Base-by-base conservation (phyloP, 2,888 invertebrate species). In the Ectobius pallidus region DNA sequence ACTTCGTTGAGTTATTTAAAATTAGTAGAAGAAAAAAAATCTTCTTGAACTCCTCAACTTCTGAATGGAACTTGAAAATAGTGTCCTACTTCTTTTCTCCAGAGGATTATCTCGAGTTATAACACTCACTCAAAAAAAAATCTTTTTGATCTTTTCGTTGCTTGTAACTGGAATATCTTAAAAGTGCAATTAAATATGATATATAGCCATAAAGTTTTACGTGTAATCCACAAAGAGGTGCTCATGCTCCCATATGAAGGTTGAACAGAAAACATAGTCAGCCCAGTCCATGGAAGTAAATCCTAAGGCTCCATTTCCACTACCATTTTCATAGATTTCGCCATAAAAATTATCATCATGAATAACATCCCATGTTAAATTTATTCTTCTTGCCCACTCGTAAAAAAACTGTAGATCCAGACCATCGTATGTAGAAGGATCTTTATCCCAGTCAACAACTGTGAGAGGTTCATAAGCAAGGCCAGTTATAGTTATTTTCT, bases 281-380 rank as follows among this genome's bases (percentile, higher is more conserved):
- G 49, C 49, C 49, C 7, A 3, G n/a, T 49, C 49, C 49, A 20
- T 49, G 18, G 49, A 49, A n/a, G n/a, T n/a, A n/a, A n/a, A 88
- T 25, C 75, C 75, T 14, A 74, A 39, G n/a, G 74, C 58, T 16
- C 75, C 75, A 32, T 72, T 73, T 1, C 72, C 76, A 9, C 0
- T 87, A 78, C 86, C 84, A 78, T 92, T 91, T 16, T 88, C 85
- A 78, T 85, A 90, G 55, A 90, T 85, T 75, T 87, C 86, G 7
- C 92, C 91, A 91, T 91, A 91, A 79, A 88, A 86, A 25, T 87
- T 82, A 44, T 82, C 83, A 77, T 90, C 90, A 77, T 82, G 75
- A 14, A 9, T 20, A 30, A 68, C 34, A 1, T n/a, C 55, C 46
- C 49, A 69, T 14, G 69, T 34, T 7, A 32, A 25, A 58, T 74